Percentiles rank a stretch among this genome's conserved stretches.
Evolutionary conservation across 23 tunicate species (phyloP).

Genomic region (Pegea sp.): DNA sequence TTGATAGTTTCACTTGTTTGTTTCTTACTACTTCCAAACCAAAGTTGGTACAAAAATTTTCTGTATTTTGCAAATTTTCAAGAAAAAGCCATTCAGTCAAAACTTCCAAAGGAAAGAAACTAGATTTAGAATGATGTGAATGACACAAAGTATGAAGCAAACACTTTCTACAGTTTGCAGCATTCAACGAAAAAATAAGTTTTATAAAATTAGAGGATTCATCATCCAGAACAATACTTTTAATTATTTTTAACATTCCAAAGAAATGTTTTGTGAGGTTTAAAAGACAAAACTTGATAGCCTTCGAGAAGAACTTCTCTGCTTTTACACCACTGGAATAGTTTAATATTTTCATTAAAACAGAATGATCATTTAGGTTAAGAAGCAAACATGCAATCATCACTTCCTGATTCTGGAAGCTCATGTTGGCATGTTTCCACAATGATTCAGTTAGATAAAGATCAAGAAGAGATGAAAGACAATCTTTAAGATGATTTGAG

Average conservation of each 20-base stretch:
- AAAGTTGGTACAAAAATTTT: conserved; percentile 2
- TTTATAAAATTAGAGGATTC: conserved; percentile 3
- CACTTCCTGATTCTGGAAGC: conserved; percentile 5
- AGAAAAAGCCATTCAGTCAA: conserved; percentile 39
- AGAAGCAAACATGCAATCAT: conserved; percentile 17
- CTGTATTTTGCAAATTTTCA: not conserved
- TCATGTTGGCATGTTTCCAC: not conserved
- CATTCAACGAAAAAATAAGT: not conserved
- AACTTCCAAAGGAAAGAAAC: conserved; percentile 9
- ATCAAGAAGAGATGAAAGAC: conserved; percentile 21
- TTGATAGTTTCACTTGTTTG: conserved; percentile 4
- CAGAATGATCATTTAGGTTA: conserved; percentile 4
- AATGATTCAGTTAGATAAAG: conserved; percentile 2
- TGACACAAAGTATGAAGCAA: conserved; percentile 13
- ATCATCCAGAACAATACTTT: conserved; percentile 1
- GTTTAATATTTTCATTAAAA: conserved; percentile 7
- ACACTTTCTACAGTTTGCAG: not conserved
- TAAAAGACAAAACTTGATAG: conserved; percentile 8
- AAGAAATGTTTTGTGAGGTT: conserved; percentile 15
- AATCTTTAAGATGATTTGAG: conserved; percentile 22
- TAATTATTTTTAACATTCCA: conserved; percentile 3
- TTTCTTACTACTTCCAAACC: conserved; percentile 2
- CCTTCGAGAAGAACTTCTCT: conserved; percentile 3
- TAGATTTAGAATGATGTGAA: conserved; percentile 45
- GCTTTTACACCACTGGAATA: conserved; percentile 9